Base-by-base conservation (phyloP, 23 tunicate species). In the Aplidium turbinatum region DNA sequence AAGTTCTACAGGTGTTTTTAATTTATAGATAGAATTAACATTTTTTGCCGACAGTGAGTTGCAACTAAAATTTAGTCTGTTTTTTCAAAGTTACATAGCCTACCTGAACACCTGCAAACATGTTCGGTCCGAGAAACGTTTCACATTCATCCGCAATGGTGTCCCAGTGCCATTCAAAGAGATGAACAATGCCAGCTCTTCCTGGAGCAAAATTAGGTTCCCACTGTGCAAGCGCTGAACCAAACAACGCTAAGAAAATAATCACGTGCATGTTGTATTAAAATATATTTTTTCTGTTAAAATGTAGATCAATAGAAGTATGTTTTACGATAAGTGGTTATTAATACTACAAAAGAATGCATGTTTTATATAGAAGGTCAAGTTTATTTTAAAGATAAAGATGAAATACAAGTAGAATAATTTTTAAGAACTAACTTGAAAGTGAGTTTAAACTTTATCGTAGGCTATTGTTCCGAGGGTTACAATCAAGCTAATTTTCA, bases 111-210 rank as follows among this genome's bases (percentile, higher is more conserved):
- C 92, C 97, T 0, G 83, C 97, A 55, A 68, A 76, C 55, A 51
- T 73, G 63, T 76, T 73, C 11, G 92, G 92, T 4, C 78, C 86
- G 20, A 84, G 73, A 34, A 91, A 47, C 18, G 38, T 78, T 53
- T 91, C 97, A 57, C 97, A 91, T 72, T 91, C 97, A 36, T 91
- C 97, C 19, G 97, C 97, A 54, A 91, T 91, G 18, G 97, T 84
- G 76, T 73, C 92, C 97, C 97, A 91, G 40, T 78, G 86, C 97
- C 97, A 91, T 65, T 91, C 97, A 67, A 91, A 91, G 13, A 91
- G 52, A 55, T 84, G 92, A 36, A 84, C 97, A 33, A 84, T 84
- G 0, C 97, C 92, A 47, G 63, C 60, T 0, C 90, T 67, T 3
- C 91, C 97, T 16, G 82, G 30, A 0, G 73, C 92, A 52, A 70